Base-by-base conservation (phyloP, 2,888 invertebrate species). In the Harpagoxenus sublaevis region DNA sequence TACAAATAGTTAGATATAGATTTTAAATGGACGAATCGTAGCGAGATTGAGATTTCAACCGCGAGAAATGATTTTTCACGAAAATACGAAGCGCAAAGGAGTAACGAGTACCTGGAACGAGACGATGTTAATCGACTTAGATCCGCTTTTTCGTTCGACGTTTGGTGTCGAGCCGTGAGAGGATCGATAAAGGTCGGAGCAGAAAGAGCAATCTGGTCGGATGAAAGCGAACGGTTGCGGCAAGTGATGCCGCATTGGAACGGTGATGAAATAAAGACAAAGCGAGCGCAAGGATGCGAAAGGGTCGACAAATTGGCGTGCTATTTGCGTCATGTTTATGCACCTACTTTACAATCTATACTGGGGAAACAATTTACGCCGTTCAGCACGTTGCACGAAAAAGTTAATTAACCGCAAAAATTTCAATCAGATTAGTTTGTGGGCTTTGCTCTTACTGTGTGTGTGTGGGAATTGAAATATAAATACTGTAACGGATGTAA, bases 281-380 rank as follows among this genome's bases (percentile, higher is more conserved):
- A 60, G 35, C 60, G 12, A n/a, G 31, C 60, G 18, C 48, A 42
- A 48, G 28, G 60, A 57, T 45, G 79, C 48, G 60, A 81, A 79
- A 71, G 78, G 45, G 23, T 73, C 79, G 57, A 65, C 77, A 79
- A 79, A 79, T 79, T 73, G 71, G 35, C 35, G 35, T 45, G 23
- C 35, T 60, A 73, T 79, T 79, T 79, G 57, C 23, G 74, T 57
- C 57, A 28, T 42, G 53, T 78, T 78, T 68, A 35, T 79, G 57
- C 53, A 35, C n/a, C 39, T 45, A 57, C 57, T 48, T 48, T 75
- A 63, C 48, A 31, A 62, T 31, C 42, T n/a, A 31, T 31, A 73
- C 45, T 23, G 35, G 35, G 35, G 10, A 71, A 60, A 79, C 23
- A 73, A 71, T 79, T 79, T 55, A 35, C 48, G 48, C 23, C n/a